These are phyloP conservation scores for Drosophila bunnanda DNA, from an alignment of 2,888 invertebrate species.

Conservation along the genomic window DNA sequence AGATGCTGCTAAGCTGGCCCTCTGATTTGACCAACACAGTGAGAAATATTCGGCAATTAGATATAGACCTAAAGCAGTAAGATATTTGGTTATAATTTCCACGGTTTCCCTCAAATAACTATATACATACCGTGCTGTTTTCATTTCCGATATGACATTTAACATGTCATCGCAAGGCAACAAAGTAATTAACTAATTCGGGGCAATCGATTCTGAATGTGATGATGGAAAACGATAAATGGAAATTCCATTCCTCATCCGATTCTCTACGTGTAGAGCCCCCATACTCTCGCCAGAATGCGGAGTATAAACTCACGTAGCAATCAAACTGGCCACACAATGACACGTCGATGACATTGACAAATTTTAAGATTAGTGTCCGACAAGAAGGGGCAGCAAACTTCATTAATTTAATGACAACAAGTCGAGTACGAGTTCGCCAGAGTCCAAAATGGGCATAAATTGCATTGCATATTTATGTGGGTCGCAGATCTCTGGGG, in stretches of 20 bases:
- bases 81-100: not conserved
- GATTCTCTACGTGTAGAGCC: constrained; percentile 26
- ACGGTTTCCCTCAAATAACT: not conserved
- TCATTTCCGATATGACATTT: not conserved
- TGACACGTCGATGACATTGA: constrained; percentile 47
- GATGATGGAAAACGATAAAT: not conserved
- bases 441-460: constrained; percentile 30
- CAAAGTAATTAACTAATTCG: not conserved
- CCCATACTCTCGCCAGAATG: constrained; percentile 22
- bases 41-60: too few species aligned
- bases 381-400: constrained; percentile 38
- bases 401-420: constrained; percentile 71
- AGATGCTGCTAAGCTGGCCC: constrained; percentile 31
- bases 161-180: not conserved
- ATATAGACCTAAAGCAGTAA: too few species aligned
- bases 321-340: constrained; percentile 27
- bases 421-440: constrained; percentile 59
- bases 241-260: not conserved
- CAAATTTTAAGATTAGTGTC: constrained; percentile 65
- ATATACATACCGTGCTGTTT: not conserved
- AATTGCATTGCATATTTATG: constrained; percentile 65
- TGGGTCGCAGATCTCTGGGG: constrained; percentile 7
- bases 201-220: not conserved
- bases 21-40: constrained; percentile 36
- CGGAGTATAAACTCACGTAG: constrained; percentile 36